Evolutionary conservation across 2,113 vertebrate genomes (phyloP).

Genomic region (Xiphophorus couchianus): DNA sequence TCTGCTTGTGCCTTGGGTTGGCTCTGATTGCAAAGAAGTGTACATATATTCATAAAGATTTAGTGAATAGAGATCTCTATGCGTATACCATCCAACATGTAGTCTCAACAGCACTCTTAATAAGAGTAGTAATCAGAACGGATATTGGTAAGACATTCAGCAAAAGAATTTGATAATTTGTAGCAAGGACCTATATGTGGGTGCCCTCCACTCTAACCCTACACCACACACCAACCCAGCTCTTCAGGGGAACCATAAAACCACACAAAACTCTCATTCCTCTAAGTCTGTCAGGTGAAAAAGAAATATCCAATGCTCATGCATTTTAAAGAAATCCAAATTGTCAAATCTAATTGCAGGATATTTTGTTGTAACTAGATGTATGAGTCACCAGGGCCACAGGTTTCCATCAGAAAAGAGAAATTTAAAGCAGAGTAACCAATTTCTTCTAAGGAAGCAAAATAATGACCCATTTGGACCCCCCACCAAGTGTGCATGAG

Average conservation of each 20-base stretch:
- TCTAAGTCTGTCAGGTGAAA: slow-evolving; percentile 14
- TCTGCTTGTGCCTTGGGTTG: background rate
- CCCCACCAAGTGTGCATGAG: slow-evolving; percentile 23
- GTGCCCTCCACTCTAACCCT: too few relatives aligned
- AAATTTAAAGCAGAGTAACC: slow-evolving; percentile 41
- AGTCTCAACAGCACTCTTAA: background rate
- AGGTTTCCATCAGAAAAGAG: slow-evolving; percentile 20
- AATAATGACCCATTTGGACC: slow-evolving; percentile 60
- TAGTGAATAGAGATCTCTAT: background rate
- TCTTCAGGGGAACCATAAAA: background rate
- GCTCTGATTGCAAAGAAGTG: background rate
- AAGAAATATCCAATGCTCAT: slow-evolving; percentile 1
- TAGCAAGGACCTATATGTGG: too few relatives aligned
- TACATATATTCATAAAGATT: background rate
- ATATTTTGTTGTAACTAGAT: slow-evolving; percentile 36
- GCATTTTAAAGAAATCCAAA: slow-evolving; percentile 35
- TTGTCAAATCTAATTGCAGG: slow-evolving; percentile 22
- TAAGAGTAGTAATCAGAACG: too few relatives aligned
- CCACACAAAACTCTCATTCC: background rate
- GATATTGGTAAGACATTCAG: too few relatives aligned
- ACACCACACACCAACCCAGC: too few relatives aligned
- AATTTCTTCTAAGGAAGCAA: slow-evolving; percentile 47
- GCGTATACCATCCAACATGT: background rate
- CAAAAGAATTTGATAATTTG: too few relatives aligned
- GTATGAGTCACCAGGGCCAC: slow-evolving; percentile 10